Evolutionary conservation across 2,797 vertebrate genomes (phyloP), one percentile per base, ranked within the genome.

Genomic region (Anomalospiza imberbis): DNA sequence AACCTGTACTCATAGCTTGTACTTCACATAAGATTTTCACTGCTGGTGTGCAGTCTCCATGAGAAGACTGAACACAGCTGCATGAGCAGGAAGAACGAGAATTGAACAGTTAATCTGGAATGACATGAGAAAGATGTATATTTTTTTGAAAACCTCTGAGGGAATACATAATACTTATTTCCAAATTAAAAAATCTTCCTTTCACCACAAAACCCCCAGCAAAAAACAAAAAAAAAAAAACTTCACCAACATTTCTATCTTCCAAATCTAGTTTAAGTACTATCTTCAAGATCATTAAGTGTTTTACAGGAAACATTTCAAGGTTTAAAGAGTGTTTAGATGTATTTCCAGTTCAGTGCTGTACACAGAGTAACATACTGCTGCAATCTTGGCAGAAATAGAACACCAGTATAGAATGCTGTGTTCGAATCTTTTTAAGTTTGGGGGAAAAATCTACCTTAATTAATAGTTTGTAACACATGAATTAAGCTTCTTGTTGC

Each of bases 241-340:
- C 34, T 24, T n/a, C 40, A n/a, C 4, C 17, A 38, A 80, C 6
- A 81, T 40, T 86, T 10, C 8, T 51, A 48, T 60, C 21, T 73
- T 84, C 9, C 26, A 81, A 83, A 58, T 11, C 18, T 78, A 81
- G 61, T 55, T 80, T 86, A 86, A 94, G 55, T 73, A 51, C 0
- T 1, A 60, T 45, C n/a, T 29, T 51, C 67, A 29, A 65, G 38
- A 63, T n/a, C 42, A n/a, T 65, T 68, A 60, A 24, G 17, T 53
- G 42, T 70, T 92, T 85, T 66, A 85, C 16, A 72, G 22, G 26
- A 81, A 93, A 84, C 14, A 60, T 78, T 89, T 89, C 21, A n/a
- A 92, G 94, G 54, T 55, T 88, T 89, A 72, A 81, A 87, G 91
- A 92, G 50, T 50, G 36, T 51, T 19, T 50, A 89, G 79, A 77